Percentiles rank a stretch among this genome's conserved stretches.
These are phyloP conservation scores for Drosophila teissieri DNA, from an alignment of 1,140 invertebrate genomes.

Conservation along the genomic window DNA sequence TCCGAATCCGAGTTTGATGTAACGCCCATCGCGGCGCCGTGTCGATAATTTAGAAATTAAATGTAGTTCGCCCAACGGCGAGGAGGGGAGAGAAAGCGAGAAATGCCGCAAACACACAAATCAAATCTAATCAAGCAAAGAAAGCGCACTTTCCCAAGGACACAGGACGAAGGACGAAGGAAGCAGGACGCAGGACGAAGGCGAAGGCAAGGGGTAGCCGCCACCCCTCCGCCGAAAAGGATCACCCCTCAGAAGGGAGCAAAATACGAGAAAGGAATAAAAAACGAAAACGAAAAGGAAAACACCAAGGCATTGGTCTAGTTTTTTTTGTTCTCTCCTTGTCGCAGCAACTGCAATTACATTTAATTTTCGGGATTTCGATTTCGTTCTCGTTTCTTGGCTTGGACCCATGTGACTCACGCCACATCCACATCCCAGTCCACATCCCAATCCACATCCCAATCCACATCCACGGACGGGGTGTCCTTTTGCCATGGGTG, in stretches of 20 bases:
- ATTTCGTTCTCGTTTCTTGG: slow-evolving; percentile 43
- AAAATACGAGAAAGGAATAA: slow-evolving; percentile 3
- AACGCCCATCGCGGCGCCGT: slow-evolving; percentile 66
- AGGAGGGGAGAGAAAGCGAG: slow-evolving; percentile 1
- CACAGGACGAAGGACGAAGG: background rate
- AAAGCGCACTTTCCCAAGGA: slow-evolving; percentile 72
- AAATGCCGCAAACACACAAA: slow-evolving; percentile 81
- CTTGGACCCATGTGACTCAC: slow-evolving; percentile 44
- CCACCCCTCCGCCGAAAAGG: background rate
- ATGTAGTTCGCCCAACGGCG: slow-evolving; percentile 51
- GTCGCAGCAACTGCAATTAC: slow-evolving; percentile 73
- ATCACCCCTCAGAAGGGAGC: slow-evolving; percentile 10
- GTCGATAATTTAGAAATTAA: slow-evolving; percentile 81
- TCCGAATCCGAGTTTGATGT: slow-evolving; percentile 19
- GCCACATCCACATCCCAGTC: slow-evolving; percentile 35
- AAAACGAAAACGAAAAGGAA: slow-evolving; percentile 4
- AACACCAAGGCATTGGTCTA: slow-evolving; percentile 67
- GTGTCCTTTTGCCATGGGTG: slow-evolving; percentile 61
- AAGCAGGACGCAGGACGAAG: background rate
- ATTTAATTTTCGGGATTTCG: slow-evolving; percentile 53
- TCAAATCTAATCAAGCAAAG: slow-evolving; percentile 78
- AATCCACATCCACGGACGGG: slow-evolving; percentile 24
- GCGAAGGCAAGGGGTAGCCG: slow-evolving; percentile 44
- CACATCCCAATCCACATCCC: slow-evolving; percentile 29
- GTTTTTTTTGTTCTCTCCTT: slow-evolving; percentile 51